Evolutionary conservation across 2,888 invertebrate species (phyloP).

Genomic region (Lordiphosa fenestrarum): DNA sequence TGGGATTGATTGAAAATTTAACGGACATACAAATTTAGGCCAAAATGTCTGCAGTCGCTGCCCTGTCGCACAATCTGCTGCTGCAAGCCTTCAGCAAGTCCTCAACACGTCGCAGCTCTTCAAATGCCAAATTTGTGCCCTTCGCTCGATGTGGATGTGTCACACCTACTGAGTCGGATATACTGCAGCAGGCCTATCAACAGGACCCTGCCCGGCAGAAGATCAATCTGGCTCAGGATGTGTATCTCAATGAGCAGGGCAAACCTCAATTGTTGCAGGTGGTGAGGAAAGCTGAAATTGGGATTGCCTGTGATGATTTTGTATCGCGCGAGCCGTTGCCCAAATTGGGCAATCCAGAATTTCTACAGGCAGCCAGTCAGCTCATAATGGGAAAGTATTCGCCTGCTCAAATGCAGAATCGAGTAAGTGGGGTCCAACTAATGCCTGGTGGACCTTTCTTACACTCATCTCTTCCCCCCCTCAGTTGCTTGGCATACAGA

Average conservation of each 20-base stretch:
- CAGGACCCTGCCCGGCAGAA: constrained; percentile 30
- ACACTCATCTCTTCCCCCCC: not conserved
- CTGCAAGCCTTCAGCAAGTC: constrained; percentile 11
- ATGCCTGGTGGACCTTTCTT: too few relatives aligned
- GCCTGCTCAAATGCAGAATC: constrained; percentile 23
- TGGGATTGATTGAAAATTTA: not conserved
- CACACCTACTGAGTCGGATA: constrained; percentile 11
- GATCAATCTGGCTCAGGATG: constrained; percentile 31
- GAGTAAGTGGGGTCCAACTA: constrained; percentile 24
- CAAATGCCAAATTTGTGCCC: constrained; percentile 9
- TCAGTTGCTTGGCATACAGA: constrained; percentile 42
- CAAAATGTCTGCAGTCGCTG: constrained; percentile 25
- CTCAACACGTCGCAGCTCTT: constrained; percentile 14
- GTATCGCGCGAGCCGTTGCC: constrained; percentile 19
- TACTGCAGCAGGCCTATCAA: constrained; percentile 20
- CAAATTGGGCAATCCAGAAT: constrained; percentile 37
- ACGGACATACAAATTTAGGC: not conserved
- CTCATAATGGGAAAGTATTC: constrained; percentile 29
- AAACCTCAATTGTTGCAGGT: constrained; percentile 23
- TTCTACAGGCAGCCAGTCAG: constrained; percentile 33
- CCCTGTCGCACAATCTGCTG: constrained; percentile 14
- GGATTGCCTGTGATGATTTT: constrained; percentile 24
- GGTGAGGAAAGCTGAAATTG: constrained; percentile 35
- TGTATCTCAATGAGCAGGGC: constrained; percentile 17
- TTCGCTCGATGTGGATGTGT: constrained; percentile 26